Percentiles rank a stretch among this genome's conserved stretches.
phyloP scores from a whole-genome alignment of 2,888 invertebrate species.

The Furcula furcula region DNA sequence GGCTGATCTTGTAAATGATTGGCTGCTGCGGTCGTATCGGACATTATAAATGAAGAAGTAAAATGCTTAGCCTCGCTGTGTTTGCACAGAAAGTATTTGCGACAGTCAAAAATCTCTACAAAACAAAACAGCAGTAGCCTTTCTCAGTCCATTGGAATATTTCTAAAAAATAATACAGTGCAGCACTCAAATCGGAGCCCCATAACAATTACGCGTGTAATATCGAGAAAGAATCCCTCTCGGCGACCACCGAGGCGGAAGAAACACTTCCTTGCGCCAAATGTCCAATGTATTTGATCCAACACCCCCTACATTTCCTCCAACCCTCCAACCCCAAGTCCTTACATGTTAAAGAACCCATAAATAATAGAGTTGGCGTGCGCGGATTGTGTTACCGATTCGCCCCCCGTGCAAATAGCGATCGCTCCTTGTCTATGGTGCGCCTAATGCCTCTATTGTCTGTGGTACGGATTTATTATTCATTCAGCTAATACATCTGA shows the following conservation, averaged over 20 bases:
- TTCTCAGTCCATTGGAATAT: too few species aligned
- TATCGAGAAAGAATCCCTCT: conserved; percentile 48
- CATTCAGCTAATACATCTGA: conserved; percentile 75
- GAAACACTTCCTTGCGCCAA: conserved; percentile 76
- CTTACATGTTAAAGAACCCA: conserved; percentile 82
- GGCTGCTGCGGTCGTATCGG: too few species aligned
- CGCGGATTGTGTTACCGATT: conserved; percentile 69
- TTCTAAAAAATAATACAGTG: conserved; percentile 34
- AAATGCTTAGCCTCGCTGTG: too few species aligned
- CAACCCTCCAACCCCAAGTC: conserved; percentile 52
- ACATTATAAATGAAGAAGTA: too few species aligned
- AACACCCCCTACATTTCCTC: conserved; percentile 29
- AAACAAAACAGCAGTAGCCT: too few species aligned
- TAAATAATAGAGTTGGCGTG: conserved; percentile 81
- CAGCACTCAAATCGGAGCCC: conserved; percentile 32
- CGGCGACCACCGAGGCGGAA: conserved; percentile 53
- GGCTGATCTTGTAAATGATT: too few species aligned
- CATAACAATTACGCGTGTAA: conserved; percentile 38
- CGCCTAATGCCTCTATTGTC: conserved; percentile 77
- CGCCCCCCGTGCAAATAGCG: conserved; percentile 48
- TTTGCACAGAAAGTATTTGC: too few species aligned
- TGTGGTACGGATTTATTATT: conserved; percentile 77
- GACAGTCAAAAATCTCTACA: too few species aligned
- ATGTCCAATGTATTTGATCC: conserved; percentile 62
- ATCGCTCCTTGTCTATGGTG: conserved; percentile 68